Base-by-base conservation (phyloP, 2,113 vertebrate genomes). In the Scolopax mira region DNA sequence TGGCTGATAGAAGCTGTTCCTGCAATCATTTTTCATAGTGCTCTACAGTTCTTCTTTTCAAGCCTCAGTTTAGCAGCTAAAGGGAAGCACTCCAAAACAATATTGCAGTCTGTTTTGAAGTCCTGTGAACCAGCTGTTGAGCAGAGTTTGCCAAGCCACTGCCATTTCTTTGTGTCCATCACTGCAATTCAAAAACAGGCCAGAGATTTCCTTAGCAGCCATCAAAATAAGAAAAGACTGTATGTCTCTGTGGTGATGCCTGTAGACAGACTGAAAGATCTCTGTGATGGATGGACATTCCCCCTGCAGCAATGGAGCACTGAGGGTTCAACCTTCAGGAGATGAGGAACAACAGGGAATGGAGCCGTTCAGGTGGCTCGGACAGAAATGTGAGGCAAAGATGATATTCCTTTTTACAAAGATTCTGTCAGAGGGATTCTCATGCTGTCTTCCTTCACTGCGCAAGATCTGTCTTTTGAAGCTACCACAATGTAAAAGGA, bases 341-440 rank as follows among this genome's bases (percentile, higher is more conserved):
- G 41, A n/a, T 0, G 3, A 79, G 31, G 35, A 75, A 13, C 52
- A 93, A 5, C 8, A 41, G 8, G 25, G 18, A 78, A 49, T 0
- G 0, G 64, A 74, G 49, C n/a, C 1, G 1, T 49, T 69, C 0
- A 0, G 62, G 30, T 49, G 54, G 31, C 71, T 79, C 11, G 27
- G 64, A 44, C 70, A 28, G 89, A 93, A 90, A 85, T 31, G 58
- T 44, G 62, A 94, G 83, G 54, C 1, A 19, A 84, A 81, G 91
- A 6, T 39, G 69, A 74, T 58, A 58, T 22, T 54, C 13, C 19
- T 80, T 73, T 39, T 62, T 46, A 78, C 60, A 81, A 73, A 88
- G 17, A n/a, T 86, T 46, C 72, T 88, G 89, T 61, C 86, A 90
- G 67, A 90, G 67, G 58, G 67, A 64, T 30, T 92, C 71, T 79